phyloP scores from a whole-genome alignment of 1,140 invertebrate genomes.

The Drosophila prosaltans region DNA sequence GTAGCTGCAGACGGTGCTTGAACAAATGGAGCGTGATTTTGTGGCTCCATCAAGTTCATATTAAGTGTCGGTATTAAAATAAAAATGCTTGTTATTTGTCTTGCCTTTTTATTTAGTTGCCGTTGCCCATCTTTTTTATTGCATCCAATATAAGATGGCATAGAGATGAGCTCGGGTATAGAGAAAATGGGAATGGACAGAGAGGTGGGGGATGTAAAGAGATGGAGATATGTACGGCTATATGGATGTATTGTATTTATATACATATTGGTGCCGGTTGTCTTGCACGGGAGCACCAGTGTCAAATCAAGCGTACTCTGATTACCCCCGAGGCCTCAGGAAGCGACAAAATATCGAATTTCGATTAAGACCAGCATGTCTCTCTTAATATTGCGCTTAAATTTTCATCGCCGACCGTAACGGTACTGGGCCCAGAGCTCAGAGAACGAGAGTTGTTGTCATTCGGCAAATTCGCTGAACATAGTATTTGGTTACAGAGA shows the following conservation, averaged over 20 bases:
- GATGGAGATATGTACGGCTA: constrained; percentile 18
- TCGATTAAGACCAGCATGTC: constrained; percentile 65
- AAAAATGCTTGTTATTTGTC: constrained; percentile 80
- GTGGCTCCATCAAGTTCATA: constrained; percentile 80
- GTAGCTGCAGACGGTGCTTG: constrained; percentile 47
- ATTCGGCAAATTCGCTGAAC: constrained; percentile 5
- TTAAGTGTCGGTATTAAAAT: constrained; percentile 80
- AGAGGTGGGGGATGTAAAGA: background rate
- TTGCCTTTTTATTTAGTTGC: constrained; percentile 72
- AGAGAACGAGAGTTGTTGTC: background rate
- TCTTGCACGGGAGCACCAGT: constrained; percentile 43
- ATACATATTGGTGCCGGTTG: background rate
- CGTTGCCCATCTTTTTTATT: constrained; percentile 45
- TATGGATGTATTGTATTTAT: background rate
- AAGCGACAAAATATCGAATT: constrained; percentile 75
- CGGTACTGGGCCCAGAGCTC: constrained; percentile 35
- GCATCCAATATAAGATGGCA: constrained; percentile 40
- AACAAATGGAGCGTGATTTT: constrained; percentile 82
- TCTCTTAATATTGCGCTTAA: constrained; percentile 65
- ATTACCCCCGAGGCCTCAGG: constrained; percentile 62
- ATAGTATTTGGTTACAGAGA: constrained; percentile 59
- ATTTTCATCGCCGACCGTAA: constrained; percentile 64
- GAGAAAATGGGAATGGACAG: background rate
- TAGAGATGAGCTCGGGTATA: constrained; percentile 22
- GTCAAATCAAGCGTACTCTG: constrained; percentile 75